A percentile compares a stretch with the other conserved stretches of the same genome.
These are phyloP conservation scores for Melinaea menophilus DNA, from an alignment of 2,888 invertebrate species.

Conservation along the genomic window DNA sequence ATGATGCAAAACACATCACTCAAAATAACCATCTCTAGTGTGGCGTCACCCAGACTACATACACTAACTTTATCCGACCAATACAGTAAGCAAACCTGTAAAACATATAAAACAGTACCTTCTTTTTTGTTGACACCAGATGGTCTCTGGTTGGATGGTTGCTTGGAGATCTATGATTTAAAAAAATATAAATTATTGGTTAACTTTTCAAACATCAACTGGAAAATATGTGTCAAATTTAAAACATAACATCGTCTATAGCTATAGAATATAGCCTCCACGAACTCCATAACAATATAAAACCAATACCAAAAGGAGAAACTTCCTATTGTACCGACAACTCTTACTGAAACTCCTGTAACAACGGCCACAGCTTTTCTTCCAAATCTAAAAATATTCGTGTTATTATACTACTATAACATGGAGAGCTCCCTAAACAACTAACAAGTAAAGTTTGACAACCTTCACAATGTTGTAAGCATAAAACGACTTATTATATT, in stretches of 20 bases:
- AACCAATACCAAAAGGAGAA: constrained; percentile 37
- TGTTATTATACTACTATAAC: neutral
- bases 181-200: constrained; percentile 24
- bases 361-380: constrained; percentile 50
- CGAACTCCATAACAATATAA: constrained; percentile 52
- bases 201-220: no score
- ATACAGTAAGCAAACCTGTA: constrained; percentile 46
- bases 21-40: constrained; percentile 84
- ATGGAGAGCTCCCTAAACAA: neutral
- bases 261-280: constrained; percentile 46
- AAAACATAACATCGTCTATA: constrained; percentile 58
- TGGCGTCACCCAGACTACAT: constrained; percentile 62
- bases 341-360: constrained; percentile 55
- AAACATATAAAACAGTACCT: constrained; percentile 49
- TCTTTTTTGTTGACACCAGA: constrained; percentile 52
- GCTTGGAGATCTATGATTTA: constrained; percentile 51
- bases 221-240: neutral
- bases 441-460: neutral
- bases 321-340: constrained; percentile 55
- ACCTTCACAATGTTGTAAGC: no score
- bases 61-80: constrained; percentile 46
- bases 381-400: constrained; percentile 46
- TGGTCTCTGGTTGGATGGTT: no score
- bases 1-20: constrained; percentile 82
- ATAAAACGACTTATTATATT: no score